Evolutionary conservation across 2,113 vertebrate species (phyloP).

Genomic region (Nerophis lumbriciformis): DNA sequence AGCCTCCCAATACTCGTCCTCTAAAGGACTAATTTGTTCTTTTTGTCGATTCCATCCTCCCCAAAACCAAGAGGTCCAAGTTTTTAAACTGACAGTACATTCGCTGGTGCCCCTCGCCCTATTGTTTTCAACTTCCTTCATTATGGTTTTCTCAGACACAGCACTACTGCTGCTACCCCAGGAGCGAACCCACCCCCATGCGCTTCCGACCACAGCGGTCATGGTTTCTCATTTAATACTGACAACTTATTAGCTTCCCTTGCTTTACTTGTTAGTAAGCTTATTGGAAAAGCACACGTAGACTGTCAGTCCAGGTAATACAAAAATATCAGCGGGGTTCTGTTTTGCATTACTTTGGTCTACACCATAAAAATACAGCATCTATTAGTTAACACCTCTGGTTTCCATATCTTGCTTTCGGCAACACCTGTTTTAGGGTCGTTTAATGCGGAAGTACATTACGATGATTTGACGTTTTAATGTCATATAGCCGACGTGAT

Average conservation of each 20-base stretch:
- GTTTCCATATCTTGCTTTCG: not conserved
- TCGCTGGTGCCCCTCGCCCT: conserved; percentile 5
- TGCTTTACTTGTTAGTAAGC: not conserved
- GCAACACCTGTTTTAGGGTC: not conserved
- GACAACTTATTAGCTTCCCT: not conserved
- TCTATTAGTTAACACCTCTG: too few species aligned
- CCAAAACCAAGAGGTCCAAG: conserved; percentile 64
- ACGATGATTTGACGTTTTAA: not conserved
- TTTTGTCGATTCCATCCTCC: conserved; percentile 29
- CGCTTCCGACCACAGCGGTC: conserved; percentile 56
- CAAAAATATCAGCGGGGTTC: not conserved
- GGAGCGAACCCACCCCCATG: conserved; percentile 66
- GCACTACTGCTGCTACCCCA: conserved; percentile 32
- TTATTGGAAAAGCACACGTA: not conserved
- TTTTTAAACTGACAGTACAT: conserved; percentile 23
- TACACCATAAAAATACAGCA: not conserved
- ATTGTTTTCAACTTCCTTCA: not conserved
- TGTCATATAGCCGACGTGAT: not conserved
- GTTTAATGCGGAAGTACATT: not conserved
- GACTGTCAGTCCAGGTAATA: not conserved
- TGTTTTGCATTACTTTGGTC: not conserved
- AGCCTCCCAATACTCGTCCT: conserved; percentile 68
- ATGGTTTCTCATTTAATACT: conserved; percentile 31
- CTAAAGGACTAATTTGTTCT: conserved; percentile 34
- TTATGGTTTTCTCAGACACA: not conserved